phyloP scores from a whole-genome alignment of 2,888 invertebrate genomes.

The Agrypnus murinus region DNA sequence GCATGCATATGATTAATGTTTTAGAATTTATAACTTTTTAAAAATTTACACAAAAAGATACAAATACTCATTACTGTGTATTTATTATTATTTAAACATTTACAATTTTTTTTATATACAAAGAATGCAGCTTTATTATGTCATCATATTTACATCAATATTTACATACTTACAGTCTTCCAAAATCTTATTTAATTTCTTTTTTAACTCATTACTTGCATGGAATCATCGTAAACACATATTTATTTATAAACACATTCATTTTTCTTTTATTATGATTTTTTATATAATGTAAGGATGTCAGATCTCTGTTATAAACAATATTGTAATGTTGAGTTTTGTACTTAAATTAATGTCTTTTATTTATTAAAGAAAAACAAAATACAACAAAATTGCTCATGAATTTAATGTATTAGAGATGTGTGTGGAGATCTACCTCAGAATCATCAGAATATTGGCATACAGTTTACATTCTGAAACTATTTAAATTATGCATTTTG shows the following conservation, averaged over 20 bases:
- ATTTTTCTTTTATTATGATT: too few species aligned
- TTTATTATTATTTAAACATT: too few species aligned
- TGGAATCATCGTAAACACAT: not conserved
- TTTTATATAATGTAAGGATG: constrained; percentile 2
- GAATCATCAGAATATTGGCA: constrained; percentile 36
- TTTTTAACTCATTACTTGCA: not conserved
- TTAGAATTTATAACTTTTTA: constrained; percentile 47
- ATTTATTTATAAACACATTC: not conserved
- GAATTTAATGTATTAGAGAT: constrained; percentile 37
- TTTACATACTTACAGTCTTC: constrained; percentile 42
- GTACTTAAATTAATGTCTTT: constrained; percentile 42
- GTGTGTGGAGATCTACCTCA: constrained; percentile 47
- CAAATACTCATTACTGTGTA: constrained; percentile 40
- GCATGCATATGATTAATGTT: constrained; percentile 39
- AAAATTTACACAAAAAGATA: constrained; percentile 31
- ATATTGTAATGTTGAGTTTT: constrained; percentile 32
- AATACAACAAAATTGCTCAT: constrained; percentile 32
- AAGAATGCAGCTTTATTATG: not conserved
- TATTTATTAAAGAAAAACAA: constrained; percentile 36
- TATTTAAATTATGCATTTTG: constrained; percentile 16
- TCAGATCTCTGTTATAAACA: constrained; percentile 35
- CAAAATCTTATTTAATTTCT: constrained; percentile 28
- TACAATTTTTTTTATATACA: not conserved
- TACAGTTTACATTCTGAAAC: constrained; percentile 27
- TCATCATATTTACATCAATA: constrained; percentile 26